phyloP scores from a whole-genome alignment of 2,113 vertebrate species.

The Erpornis zantholeuca region DNA sequence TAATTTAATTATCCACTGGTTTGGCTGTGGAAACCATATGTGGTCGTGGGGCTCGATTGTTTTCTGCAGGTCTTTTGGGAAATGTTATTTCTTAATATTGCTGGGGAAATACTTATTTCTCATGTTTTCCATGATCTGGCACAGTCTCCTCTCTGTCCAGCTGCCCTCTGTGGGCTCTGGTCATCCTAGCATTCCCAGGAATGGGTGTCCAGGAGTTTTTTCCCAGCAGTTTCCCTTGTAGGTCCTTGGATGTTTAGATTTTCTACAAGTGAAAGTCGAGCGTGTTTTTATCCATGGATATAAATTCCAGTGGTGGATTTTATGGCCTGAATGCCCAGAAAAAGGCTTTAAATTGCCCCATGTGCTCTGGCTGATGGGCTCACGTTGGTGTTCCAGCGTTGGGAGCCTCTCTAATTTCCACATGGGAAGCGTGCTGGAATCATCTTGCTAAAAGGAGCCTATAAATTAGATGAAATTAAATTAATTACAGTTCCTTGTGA shows the following conservation, averaged over 20 bases:
- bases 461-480: not conserved
- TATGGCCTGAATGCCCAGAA: not conserved
- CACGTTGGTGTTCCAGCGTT: fast-evolving
- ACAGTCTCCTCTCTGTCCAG: not conserved
- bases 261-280: not conserved
- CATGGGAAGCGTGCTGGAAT: not conserved
- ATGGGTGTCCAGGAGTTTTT: not conserved
- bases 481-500: not conserved
- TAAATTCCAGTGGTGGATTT: not conserved
- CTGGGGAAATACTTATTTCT: not conserved
- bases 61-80: not conserved
- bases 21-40: constrained; percentile 52
- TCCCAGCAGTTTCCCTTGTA: fast-evolving
- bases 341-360: not conserved
- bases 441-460: not conserved
- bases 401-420: not conserved
- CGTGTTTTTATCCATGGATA: fast-evolving
- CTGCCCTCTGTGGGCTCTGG: not conserved
- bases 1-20: constrained; percentile 83
- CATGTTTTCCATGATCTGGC: not conserved
- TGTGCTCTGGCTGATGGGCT: not conserved
- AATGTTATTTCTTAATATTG: not conserved
- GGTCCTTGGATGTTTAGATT: not conserved
- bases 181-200: not conserved
- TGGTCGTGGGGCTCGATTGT: not conserved